Evolutionary conservation across 1,140 invertebrate genomes (phyloP), one percentile per base, ranked within the genome.

Genomic region (Nebria ingens): DNA sequence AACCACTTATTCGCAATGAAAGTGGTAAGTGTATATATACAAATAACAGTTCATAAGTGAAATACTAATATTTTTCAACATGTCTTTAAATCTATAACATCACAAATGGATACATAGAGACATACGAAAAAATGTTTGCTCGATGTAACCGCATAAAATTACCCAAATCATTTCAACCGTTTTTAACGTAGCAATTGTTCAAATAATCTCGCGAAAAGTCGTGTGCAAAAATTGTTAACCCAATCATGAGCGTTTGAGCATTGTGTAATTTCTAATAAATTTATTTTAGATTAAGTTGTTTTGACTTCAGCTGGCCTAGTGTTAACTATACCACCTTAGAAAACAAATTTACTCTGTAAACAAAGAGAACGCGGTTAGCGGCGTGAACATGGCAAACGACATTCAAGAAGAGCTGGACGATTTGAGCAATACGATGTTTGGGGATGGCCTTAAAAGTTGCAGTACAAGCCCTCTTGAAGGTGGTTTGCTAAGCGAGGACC

Each of bases 1-100:
- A 70, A 71, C 68, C 65, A 65, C 65, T 70, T 62, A 61, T 63
- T 68, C 65, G 66, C 66, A 63, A 69, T 70, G 68, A 67, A 67
- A 65, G 63, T 68, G 70, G 70, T 71, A 64, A 70, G 70, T 71
- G 62, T 63, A 54, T 61, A n/a, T n/a, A 56, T 42, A 38, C 2
- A 29, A 54, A 52, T 54, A 50, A 4, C 6, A n/a, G n/a, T n/a
- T n/a, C n/a, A n/a, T n/a, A n/a, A n/a, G n/a, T n/a, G n/a, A n/a
- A n/a, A n/a, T n/a, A n/a, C n/a, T n/a, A n/a, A n/a, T n/a, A n/a
- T n/a, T n/a, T n/a, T n/a, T n/a, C n/a, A n/a, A n/a, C n/a, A n/a
- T n/a, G n/a, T n/a, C n/a, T n/a, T n/a, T n/a, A n/a, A n/a, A n/a
- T n/a, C n/a, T n/a, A n/a, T n/a, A n/a, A n/a, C n/a, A n/a, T n/a